These are phyloP conservation scores for Urocyon cinereoargenteus DNA, from an alignment of 2,797 vertebrate species.

Conservation along the genomic window DNA sequence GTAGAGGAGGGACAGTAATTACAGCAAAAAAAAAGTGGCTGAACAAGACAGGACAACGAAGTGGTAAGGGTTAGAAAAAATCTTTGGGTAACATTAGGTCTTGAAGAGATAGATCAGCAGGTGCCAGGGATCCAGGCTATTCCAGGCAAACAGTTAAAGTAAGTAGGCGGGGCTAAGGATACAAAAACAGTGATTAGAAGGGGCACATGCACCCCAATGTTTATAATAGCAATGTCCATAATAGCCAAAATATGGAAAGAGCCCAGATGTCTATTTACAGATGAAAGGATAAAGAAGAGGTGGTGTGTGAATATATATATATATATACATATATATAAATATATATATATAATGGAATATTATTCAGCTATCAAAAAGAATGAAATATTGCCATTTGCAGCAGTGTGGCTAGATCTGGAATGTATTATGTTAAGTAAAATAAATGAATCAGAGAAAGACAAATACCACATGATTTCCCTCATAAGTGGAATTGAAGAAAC, in stretches of 20 bases:
- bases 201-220: background rate
- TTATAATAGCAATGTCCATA: no score
- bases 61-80: background rate
- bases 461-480: background rate
- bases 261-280: background rate
- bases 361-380: background rate
- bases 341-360: background rate
- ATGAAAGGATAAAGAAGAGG: background rate
- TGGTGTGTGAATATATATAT: no score
- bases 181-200: background rate
- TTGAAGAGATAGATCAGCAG: background rate
- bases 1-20: background rate
- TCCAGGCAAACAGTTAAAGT: background rate
- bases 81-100: background rate
- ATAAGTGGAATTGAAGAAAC: background rate
- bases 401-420: background rate
- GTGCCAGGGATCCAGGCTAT: no score
- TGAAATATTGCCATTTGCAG: background rate
- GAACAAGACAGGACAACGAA: background rate
- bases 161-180: rapidly evolving
- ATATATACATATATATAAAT: background rate
- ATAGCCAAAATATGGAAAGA: background rate
- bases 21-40: background rate
- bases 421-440: background rate
- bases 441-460: background rate